A percentile compares a stretch with the other conserved stretches of the same genome.
Evolutionary conservation across 2,888 invertebrate genomes (phyloP).

Genomic region (Microplitis manilae): DNA sequence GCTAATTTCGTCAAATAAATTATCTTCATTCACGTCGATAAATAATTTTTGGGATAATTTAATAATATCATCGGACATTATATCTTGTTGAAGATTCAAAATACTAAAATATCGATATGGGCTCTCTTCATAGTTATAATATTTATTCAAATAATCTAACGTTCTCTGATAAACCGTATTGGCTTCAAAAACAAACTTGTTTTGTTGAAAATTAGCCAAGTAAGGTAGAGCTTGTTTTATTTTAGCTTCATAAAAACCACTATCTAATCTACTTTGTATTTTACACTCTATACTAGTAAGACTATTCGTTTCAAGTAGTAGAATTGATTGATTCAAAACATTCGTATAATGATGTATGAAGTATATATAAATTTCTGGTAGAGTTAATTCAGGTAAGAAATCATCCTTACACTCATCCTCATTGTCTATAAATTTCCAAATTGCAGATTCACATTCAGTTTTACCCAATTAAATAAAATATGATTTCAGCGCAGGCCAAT

Average conservation of each 20-base stretch:
- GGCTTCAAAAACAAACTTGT: neutral
- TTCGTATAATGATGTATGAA: neutral
- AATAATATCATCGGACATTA: neutral
- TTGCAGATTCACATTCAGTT: neutral
- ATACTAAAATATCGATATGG: slow-evolving; percentile 1
- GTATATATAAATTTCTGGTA: slow-evolving; percentile 2
- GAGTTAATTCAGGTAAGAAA: neutral
- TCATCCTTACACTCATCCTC: neutral
- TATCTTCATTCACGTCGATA: neutral
- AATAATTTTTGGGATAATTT: neutral
- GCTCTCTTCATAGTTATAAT: neutral
- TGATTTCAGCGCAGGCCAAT: slow-evolving; percentile 1
- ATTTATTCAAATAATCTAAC: neutral
- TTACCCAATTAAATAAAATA: neutral
- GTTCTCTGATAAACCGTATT: neutral
- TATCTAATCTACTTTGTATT: neutral
- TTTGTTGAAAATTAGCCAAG: neutral
- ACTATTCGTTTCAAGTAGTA: neutral
- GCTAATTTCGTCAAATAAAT: neutral
- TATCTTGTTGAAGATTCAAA: neutral
- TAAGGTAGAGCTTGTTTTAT: neutral
- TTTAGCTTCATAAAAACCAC: neutral
- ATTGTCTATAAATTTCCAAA: slow-evolving; percentile 1
- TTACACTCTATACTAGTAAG: neutral
- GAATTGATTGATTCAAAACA: neutral